A percentile compares a stretch with the other conserved stretches of the same genome.
phyloP scores from a whole-genome alignment of 1,140 invertebrate genomes.

The Leptinotarsa lineolata region DNA sequence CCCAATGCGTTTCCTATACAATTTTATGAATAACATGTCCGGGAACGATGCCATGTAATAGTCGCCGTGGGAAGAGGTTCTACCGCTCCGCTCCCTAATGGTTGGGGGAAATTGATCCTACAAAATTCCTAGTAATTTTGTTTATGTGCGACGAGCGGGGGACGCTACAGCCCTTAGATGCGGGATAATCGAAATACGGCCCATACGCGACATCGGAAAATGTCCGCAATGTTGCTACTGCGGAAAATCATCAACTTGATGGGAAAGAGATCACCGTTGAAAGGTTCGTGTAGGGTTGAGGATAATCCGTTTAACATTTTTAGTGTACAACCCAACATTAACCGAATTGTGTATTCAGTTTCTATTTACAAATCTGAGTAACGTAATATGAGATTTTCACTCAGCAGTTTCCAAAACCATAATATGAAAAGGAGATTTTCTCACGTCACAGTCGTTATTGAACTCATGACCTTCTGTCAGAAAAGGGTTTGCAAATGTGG shows the following conservation, averaged over 20 bases:
- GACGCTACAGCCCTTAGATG: constrained; percentile 33
- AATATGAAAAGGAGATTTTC: no score
- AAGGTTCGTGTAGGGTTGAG: no score
- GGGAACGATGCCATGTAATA: constrained; percentile 45
- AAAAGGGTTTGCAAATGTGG: no score
- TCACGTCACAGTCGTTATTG: no score
- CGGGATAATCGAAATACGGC: constrained; percentile 47
- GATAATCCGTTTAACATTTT: no score
- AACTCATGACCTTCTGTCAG: no score
- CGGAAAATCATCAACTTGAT: background rate
- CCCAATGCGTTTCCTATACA: constrained; percentile 19
- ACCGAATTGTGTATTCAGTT: no score
- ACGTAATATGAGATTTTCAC: no score
- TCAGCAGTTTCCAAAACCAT: no score
- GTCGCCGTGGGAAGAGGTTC: constrained; percentile 48
- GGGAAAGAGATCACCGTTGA: no score
- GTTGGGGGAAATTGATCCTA: constrained; percentile 54
- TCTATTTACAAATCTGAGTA: background rate
- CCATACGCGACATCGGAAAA: constrained; percentile 36
- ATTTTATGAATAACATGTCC: constrained; percentile 51
- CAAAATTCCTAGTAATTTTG: constrained; percentile 55
- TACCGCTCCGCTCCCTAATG: constrained; percentile 43
- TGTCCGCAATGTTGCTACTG: background rate
- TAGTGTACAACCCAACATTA: no score
- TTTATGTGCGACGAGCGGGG: constrained; percentile 51